Base-by-base conservation (phyloP, 2,797 vertebrate genomes). In the Leptodactylus fallax region DNA sequence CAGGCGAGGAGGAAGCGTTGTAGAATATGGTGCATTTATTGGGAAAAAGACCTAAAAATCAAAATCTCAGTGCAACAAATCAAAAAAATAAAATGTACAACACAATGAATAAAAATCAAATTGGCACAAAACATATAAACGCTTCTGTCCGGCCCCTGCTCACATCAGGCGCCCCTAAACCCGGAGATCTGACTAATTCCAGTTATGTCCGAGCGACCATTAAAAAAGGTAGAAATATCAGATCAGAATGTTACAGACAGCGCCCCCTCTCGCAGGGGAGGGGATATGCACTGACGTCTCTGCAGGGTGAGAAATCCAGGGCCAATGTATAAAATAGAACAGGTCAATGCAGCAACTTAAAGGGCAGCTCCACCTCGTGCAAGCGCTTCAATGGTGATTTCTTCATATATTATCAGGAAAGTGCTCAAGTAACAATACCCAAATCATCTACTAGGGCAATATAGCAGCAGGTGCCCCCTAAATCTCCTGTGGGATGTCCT, bases 51-150 rank as follows among this genome's bases (percentile, higher is more conserved):
- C 47, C 55, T 45, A 27, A 65, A 63, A 85, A 74, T 23, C 45
- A 81, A 72, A 85, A n/a, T 25, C 72, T 69, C 47, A 81, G 78
- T 63, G 67, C 83, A 88, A 78, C 74, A 88, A 88, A 74, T n/a
- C 72, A 83, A 61, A 36, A 36, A 60, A 88, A 88, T 85, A 61
- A 88, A 80, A 88, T 85, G 47, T 85, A 85, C 83, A 88, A 85
- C 55, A 84, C 82, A 71, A 82, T 58, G 45, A 67, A 83, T 87
- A 67, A 80, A 88, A 85, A 85, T 80, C 49, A 88, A n/a, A 85
- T 88, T 88, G 83, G 83, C 87, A 88, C 77, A 88, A 79, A 84
- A 84, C 83, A 77, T 61, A 85, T n/a, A 85, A 78, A 27, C 16
- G 5, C 60, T 51, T 51, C 27, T 5, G 58, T 53, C n/a, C 16